These are phyloP conservation scores for Plebejus anna DNA, from an alignment of 2,888 invertebrate species.

Conservation along the genomic window DNA sequence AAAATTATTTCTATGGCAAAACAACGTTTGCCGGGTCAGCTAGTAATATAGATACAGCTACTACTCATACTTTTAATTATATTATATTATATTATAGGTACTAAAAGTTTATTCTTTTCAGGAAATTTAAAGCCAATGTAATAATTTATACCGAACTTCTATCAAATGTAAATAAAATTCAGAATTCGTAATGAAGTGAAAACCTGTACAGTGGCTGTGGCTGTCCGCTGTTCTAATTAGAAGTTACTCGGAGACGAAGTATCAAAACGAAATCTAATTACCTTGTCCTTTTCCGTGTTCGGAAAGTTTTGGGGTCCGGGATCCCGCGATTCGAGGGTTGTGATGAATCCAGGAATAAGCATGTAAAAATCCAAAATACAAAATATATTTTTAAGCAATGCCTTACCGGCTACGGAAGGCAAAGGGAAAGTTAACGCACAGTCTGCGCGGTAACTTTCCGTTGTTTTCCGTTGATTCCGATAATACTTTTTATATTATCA, in stretches of 20 bases:
- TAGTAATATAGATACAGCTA: too few species aligned
- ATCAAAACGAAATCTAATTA: slow-evolving; percentile 23
- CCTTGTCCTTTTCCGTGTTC: not conserved
- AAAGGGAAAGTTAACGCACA: too few species aligned
- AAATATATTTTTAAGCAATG: too few species aligned
- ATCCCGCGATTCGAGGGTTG: not conserved
- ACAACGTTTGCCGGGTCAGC: too few species aligned
- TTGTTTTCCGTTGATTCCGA: too few species aligned
- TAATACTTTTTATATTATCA: too few species aligned
- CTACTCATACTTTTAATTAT: too few species aligned
- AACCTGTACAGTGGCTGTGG: not conserved
- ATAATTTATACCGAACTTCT: not conserved
- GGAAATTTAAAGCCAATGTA: not conserved
- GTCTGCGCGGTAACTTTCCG: too few species aligned
- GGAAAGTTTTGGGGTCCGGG: not conserved
- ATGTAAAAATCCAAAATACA: not conserved
- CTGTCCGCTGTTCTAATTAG: not conserved
- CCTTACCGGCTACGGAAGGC: not conserved
- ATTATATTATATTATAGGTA: too few species aligned
- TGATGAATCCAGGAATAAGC: not conserved
- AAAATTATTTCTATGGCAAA: too few species aligned
- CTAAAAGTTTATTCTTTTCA: not conserved
- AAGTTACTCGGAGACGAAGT: slow-evolving; percentile 24
- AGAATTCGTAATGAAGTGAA: slow-evolving; percentile 11
- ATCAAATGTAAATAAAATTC: not conserved